Base-by-base conservation (phyloP, 2,113 vertebrate genomes). In the Regulus satrapa region DNA sequence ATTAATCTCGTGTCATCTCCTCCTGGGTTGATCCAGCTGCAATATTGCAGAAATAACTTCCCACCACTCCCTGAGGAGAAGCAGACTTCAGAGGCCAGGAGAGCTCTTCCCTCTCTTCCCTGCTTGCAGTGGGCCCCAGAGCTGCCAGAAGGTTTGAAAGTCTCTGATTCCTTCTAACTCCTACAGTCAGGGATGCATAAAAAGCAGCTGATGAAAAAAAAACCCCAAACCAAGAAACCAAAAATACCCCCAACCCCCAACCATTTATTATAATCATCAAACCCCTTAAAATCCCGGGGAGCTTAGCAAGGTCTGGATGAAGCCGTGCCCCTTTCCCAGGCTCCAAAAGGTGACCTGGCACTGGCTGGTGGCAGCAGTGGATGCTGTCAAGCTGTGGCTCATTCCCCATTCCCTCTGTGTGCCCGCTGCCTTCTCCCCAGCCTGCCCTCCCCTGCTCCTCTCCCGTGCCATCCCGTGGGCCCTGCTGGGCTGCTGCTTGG, bases 1-100 rank as follows among this genome's bases (percentile, higher is more conserved):
- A 73, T 76, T 88, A 69, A 68, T 63, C 80, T 94, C 34, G 1
- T 79, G 88, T 92, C 62, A 45, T 46, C 74, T 88, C 69, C 73
- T 92, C 19, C 92, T 78, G 3, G 1, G 43, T 6, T 93, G 75
- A 87, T 85, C 43, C 74, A 56, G 76, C 74, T 90, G 52, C 51
- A 87, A n/a, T 91, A 95, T 88, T 89, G 96, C 91, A 93, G 92
- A 91, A 92, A 95, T 66, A 92, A 92, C 69, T 91, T 94, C 61
- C 62, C 11, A 11, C 76, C 1, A 10, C 78, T 95, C 93, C 77
- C 71, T 1, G 18, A 76, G 80, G 92, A 94, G 69, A 28, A 92
- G 85, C 36, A 75, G 90, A 61, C 72, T 90, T 73, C 36, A 82
- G 94, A 91, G 74, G 81, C 88, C 26, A 31, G 40, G 43, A 89